Evolutionary conservation across 2,888 invertebrate genomes (phyloP).

Genomic region (Masnerella sp.): DNA sequence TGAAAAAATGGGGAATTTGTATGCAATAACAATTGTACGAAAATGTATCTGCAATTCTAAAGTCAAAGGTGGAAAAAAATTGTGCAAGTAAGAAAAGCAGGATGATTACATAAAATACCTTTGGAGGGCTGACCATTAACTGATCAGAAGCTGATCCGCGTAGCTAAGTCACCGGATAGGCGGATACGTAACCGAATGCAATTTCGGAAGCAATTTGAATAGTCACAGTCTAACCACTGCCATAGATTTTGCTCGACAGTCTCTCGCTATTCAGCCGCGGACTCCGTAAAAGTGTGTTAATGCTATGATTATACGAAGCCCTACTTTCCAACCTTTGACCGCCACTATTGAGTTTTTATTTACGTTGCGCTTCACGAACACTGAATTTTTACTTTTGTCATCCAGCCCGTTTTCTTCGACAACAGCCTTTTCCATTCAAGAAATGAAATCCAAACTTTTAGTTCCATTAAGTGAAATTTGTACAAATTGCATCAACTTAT

Average conservation of each 20-base stretch:
- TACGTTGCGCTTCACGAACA: conserved; percentile 54
- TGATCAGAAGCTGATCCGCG: neutral
- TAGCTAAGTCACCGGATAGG: neutral
- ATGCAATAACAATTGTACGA: too few species aligned
- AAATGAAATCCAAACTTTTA: too few species aligned
- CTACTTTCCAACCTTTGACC: conserved; percentile 72
- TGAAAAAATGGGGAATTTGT: too few species aligned
- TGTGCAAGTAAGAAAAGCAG: too few species aligned
- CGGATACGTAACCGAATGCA: conserved; percentile 1
- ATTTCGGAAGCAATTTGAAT: conserved; percentile 36
- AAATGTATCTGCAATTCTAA: too few species aligned
- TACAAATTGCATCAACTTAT: too few species aligned
- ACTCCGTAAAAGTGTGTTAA: conserved; percentile 71
- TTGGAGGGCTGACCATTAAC: conserved; percentile 4
- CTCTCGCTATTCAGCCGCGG: conserved; percentile 51
- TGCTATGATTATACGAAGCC: conserved; percentile 70
- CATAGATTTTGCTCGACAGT: conserved; percentile 41
- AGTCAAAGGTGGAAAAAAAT: too few species aligned
- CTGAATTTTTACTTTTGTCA: conserved; percentile 13
- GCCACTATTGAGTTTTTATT: conserved; percentile 62
- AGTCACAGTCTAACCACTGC: conserved; percentile 22
- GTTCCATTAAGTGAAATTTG: too few species aligned
- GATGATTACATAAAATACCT: conserved; percentile 17
- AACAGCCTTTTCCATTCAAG: neutral
- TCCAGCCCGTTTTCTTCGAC: neutral